Evolutionary conservation across 2,888 invertebrate genomes (phyloP).

Genomic region (Drosophila kanekoi): DNA sequence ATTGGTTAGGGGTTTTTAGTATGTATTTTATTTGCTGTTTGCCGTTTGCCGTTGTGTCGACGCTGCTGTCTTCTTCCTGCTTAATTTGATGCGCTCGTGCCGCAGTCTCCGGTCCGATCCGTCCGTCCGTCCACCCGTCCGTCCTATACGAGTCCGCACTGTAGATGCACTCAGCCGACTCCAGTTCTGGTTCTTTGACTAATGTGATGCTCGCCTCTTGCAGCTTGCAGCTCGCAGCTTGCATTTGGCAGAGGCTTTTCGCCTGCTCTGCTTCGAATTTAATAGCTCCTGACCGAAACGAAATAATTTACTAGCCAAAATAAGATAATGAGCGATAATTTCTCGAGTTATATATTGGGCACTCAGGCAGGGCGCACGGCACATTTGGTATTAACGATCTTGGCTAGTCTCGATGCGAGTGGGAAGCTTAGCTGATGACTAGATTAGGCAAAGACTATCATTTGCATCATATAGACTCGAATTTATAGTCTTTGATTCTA

Average conservation of each 20-base stretch:
- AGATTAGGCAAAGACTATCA: slow-evolving; percentile 10
- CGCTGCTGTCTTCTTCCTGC: slow-evolving; percentile 61
- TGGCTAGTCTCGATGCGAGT: background rate
- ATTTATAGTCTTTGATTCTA: background rate
- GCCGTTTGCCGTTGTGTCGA: slow-evolving; percentile 39
- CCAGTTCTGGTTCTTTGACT: slow-evolving; percentile 38
- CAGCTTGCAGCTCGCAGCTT: slow-evolving; percentile 2
- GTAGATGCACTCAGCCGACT: slow-evolving; percentile 16
- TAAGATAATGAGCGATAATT: slow-evolving; percentile 72
- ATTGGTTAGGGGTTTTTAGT: slow-evolving; percentile 76
- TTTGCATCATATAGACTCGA: background rate
- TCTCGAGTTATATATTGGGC: slow-evolving; percentile 40
- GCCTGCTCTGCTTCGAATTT: slow-evolving; percentile 46
- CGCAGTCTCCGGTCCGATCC: slow-evolving; percentile 58
- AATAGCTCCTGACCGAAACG: slow-evolving; percentile 66
- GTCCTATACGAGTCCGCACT: slow-evolving; percentile 30
- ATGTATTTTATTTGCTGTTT: slow-evolving; percentile 76
- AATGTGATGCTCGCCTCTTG: slow-evolving; percentile 22
- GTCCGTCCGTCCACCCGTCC: slow-evolving; percentile 37
- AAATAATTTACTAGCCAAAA: slow-evolving; percentile 73
- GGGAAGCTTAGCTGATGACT: background rate
- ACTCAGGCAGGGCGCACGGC: slow-evolving; percentile 22
- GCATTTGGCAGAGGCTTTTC: slow-evolving; percentile 20
- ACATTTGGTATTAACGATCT: slow-evolving; percentile 20
- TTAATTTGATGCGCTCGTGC: slow-evolving; percentile 78